phyloP scores from a whole-genome alignment of 2,888 invertebrate species.

The Netelia virgata region DNA sequence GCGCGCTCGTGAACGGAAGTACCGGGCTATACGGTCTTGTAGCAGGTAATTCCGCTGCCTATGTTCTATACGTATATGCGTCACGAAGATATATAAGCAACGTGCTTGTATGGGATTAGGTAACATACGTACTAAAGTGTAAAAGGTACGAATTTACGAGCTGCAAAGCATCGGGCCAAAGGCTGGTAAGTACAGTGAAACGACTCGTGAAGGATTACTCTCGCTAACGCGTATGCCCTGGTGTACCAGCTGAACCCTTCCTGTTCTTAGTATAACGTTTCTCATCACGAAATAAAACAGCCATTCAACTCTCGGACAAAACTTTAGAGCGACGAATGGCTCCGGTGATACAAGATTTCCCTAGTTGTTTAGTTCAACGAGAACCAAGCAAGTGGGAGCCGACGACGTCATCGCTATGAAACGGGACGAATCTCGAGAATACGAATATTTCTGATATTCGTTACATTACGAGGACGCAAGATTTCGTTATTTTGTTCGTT shows the following conservation, averaged over 20 bases:
- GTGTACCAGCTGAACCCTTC: constrained; percentile 80
- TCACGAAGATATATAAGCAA: not conserved
- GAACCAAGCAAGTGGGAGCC: too few species aligned
- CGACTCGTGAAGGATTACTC: constrained; percentile 73
- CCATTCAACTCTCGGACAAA: constrained; percentile 14
- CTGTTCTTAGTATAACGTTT: constrained; percentile 75
- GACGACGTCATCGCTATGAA: not conserved
- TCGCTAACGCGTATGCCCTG: constrained; percentile 68
- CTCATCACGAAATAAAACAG: constrained; percentile 34
- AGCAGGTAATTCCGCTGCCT: not conserved
- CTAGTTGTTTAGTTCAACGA: constrained; percentile 20
- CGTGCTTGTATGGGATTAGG: constrained; percentile 20
- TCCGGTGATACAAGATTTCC: constrained; percentile 61
- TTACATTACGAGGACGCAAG: too few species aligned
- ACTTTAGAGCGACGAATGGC: constrained; percentile 17
- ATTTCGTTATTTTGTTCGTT: too few species aligned
- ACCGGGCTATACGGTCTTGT: constrained; percentile 9
- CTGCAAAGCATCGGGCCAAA: constrained; percentile 77
- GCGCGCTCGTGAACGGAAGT: constrained; percentile 33
- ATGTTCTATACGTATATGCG: not conserved
- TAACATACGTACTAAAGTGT: constrained; percentile 40
- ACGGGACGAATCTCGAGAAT: not conserved
- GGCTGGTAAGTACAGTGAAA: constrained; percentile 78
- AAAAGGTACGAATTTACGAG: constrained; percentile 73
- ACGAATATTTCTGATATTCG: too few species aligned